Conservation (phyloP, 2,113 vertebrate species). For the Pteruthius melanotis region DNA sequence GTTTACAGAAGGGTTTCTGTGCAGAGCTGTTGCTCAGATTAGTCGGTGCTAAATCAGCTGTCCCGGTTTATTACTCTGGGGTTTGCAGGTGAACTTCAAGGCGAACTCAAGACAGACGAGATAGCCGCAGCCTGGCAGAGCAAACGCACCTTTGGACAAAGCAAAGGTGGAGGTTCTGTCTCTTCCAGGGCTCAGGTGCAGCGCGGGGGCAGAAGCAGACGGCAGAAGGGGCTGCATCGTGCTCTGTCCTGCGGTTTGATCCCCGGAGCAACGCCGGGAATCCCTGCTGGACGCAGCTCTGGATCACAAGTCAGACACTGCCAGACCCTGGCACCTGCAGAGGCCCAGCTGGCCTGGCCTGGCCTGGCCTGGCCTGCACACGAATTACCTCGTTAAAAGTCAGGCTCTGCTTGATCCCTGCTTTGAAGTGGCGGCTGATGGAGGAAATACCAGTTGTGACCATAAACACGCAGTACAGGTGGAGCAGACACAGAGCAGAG, state of each 20-base stretch:
- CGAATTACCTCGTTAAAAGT: not conserved
- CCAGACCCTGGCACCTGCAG: not conserved
- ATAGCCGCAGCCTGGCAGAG: not conserved
- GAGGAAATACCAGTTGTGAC: not conserved
- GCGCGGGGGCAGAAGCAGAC: fast-evolving
- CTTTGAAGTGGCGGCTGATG: not conserved
- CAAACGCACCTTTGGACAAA: not conserved
- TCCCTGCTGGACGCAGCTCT: fast-evolving
- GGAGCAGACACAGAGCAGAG: not conserved
- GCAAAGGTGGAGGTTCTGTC: fast-evolving
- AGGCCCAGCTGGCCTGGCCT: no score
- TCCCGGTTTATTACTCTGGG: fast-evolving
- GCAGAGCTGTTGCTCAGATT: not conserved
- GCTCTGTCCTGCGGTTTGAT: fast-evolving
- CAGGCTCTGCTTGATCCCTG: not conserved
- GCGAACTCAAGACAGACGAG: fast-evolving
- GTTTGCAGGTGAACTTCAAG: fast-evolving
- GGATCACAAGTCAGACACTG: not conserved
- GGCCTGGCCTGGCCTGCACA: not conserved
- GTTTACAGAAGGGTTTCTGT: fast-evolving
- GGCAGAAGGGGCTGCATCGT: fast-evolving
- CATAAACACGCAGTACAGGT: fast-evolving
- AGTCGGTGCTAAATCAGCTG: not conserved
- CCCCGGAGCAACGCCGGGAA: fast-evolving
- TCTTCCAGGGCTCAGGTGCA: fast-evolving